phyloP scores from a whole-genome alignment of 2,888 invertebrate species.

The Eupithecia vulgata region DNA sequence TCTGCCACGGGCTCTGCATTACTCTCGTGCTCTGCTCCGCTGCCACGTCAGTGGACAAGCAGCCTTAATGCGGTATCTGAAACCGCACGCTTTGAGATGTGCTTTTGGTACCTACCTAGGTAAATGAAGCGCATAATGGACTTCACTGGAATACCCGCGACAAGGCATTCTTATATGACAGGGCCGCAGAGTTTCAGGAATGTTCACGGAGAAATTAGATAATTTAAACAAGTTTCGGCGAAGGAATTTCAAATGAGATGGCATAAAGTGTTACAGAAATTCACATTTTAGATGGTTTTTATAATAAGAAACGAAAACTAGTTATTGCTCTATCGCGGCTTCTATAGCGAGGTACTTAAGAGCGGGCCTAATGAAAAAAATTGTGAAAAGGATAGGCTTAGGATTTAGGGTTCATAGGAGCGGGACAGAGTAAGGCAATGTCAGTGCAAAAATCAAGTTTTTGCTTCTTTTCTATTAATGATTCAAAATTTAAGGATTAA shows the following conservation, averaged over 20 bases:
- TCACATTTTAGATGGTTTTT: background rate
- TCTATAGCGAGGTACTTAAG: background rate
- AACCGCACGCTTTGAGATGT: slow-evolving; percentile 54
- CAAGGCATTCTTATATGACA: slow-evolving; percentile 28
- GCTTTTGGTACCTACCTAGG: slow-evolving; percentile 26
- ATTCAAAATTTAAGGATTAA: too few species aligned
- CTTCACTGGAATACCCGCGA: slow-evolving; percentile 30
- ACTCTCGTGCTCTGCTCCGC: too few species aligned
- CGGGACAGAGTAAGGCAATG: too few species aligned
- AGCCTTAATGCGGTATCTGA: slow-evolving; percentile 51
- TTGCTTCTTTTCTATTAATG: too few species aligned
- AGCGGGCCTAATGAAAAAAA: too few species aligned
- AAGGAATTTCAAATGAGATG: background rate
- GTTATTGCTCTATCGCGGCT: background rate
- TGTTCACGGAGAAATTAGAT: background rate
- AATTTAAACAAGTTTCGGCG: background rate
- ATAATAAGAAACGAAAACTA: background rate
- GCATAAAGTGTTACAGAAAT: background rate
- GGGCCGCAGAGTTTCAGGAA: background rate
- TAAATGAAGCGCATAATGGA: slow-evolving; percentile 54
- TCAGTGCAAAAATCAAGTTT: too few species aligned
- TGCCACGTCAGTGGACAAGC: too few species aligned
- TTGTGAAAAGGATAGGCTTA: too few species aligned
- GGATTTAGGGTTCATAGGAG: too few species aligned
- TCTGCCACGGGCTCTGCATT: too few species aligned